Percentiles rank a stretch among this genome's conserved stretches.
phyloP scores from a whole-genome alignment of 2,113 vertebrate genomes.

The Nannospalax galili region DNA sequence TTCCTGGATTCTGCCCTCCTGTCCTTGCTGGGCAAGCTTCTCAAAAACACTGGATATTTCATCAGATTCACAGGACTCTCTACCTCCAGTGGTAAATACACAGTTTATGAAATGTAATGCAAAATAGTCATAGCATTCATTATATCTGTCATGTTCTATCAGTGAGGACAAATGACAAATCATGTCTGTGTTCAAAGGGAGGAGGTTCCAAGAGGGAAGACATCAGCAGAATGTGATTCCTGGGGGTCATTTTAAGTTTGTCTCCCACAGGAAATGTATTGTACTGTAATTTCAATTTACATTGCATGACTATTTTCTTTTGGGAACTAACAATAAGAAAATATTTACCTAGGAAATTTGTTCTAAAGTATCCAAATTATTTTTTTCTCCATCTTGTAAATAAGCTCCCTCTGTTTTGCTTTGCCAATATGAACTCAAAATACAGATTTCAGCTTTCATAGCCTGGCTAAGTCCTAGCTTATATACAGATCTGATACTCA shows the following conservation, averaged over 20 bases:
- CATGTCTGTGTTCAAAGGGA: neutral
- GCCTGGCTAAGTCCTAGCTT: neutral
- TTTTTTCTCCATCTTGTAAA: neutral
- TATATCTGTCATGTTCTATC: neutral
- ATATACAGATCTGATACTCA: neutral
- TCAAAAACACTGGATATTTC: neutral
- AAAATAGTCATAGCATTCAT: neutral
- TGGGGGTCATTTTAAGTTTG: neutral
- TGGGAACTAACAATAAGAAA: neutral
- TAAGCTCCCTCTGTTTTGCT: neutral
- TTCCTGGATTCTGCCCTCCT: neutral
- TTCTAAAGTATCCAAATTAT: constrained; percentile 39
- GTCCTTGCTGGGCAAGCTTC: neutral
- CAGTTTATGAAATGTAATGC: neutral
- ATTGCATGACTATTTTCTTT: neutral
- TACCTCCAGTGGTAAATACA: neutral
- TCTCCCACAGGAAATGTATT: neutral
- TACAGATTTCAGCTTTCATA: neutral
- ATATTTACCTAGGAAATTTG: constrained; percentile 14
- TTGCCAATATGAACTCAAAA: neutral
- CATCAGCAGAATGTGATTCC: neutral
- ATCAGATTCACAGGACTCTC: neutral
- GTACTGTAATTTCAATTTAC: neutral
- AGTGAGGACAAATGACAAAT: neutral
- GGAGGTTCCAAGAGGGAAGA: neutral